These are phyloP conservation scores for Plectropomus leopardus DNA, from an alignment of 2,113 vertebrate genomes.

Conservation along the genomic window DNA sequence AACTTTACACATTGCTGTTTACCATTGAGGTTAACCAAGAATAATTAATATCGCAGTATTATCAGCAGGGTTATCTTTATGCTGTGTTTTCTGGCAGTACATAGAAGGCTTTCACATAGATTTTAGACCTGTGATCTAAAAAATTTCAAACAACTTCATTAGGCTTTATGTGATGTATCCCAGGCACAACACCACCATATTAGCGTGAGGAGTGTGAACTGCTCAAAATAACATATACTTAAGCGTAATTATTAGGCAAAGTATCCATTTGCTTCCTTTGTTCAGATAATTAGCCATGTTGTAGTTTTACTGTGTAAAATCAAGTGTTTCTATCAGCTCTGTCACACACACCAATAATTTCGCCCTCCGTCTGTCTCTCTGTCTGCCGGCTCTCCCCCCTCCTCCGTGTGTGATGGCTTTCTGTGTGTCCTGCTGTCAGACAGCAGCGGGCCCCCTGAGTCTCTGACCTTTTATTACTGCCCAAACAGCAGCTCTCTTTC, in stretches of 20 bases:
- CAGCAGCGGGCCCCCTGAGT: slow-evolving; percentile 12
- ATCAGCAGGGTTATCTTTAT: too few relatives aligned
- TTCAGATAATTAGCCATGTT: slow-evolving; percentile 34
- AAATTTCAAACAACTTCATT: background rate
- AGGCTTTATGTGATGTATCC: background rate
- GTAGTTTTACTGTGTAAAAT: slow-evolving; percentile 1
- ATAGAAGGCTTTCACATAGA: background rate
- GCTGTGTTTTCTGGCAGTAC: background rate
- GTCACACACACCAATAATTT: slow-evolving; percentile 15
- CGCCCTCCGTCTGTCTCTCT: background rate
- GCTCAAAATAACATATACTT: background rate
- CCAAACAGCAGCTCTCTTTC: slow-evolving; percentile 38
- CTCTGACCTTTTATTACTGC: slow-evolving; percentile 52
- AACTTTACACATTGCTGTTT: background rate
- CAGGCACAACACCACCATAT: background rate
- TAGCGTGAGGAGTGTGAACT: background rate
- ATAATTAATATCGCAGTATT: background rate
- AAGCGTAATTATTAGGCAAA: slow-evolving; percentile 1
- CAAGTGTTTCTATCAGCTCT: slow-evolving; percentile 14
- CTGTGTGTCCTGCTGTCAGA: slow-evolving; percentile 32
- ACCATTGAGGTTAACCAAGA: background rate
- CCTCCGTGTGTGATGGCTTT: slow-evolving; percentile 14
- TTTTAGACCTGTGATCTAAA: background rate
- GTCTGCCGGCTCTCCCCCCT: background rate
- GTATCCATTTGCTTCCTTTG: slow-evolving; percentile 28